Evolutionary conservation across 2,888 invertebrate species (phyloP), one percentile per base, ranked within the genome.

Genomic region (Sturmia bella): DNA sequence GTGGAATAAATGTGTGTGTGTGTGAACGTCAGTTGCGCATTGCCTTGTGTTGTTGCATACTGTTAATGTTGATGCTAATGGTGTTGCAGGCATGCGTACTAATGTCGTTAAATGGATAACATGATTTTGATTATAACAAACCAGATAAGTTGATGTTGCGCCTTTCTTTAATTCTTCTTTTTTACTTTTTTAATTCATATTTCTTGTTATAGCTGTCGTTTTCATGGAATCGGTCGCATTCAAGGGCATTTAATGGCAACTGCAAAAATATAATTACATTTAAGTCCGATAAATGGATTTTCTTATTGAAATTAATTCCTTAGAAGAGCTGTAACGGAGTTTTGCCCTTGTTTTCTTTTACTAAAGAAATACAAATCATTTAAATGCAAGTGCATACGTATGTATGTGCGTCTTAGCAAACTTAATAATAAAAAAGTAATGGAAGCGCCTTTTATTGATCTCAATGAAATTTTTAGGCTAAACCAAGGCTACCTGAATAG

Each of bases 71-170:
- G 84, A 79, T 78, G 83, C 83, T 83, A 80, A 79, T 84, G 85
- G 84, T 84, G 85, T 84, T 80, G 84, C 84, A 84, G 84, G 84
- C 84, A 85, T 85, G 85, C 85, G 85, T 84, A 83, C 83, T 81
- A 84, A 84, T 85, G 85, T 84, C 85, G 84, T 85, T 84, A 85
- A 85, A 85, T 85, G 85, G 84, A 78, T 85, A 84, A 85, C 85
- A 85, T 85, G 85, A 85, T 85, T 85, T 85, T 84, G 85, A 85
- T 85, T 85, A 85, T 84, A 84, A 81, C 75, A 82, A 82, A 82
- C 69, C 83, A 84, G 83, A 83, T 80, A 82, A 82, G 66, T 70
- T 70, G 37, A 45, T 61, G 45, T 63, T 59, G 39, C 19, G 41
- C 13, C 41, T 66, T 63, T 59, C 39, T 66, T 37, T 43, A 9